phyloP scores from a whole-genome alignment of 2,113 vertebrate genomes.

The Gracilinanus agilis region DNA sequence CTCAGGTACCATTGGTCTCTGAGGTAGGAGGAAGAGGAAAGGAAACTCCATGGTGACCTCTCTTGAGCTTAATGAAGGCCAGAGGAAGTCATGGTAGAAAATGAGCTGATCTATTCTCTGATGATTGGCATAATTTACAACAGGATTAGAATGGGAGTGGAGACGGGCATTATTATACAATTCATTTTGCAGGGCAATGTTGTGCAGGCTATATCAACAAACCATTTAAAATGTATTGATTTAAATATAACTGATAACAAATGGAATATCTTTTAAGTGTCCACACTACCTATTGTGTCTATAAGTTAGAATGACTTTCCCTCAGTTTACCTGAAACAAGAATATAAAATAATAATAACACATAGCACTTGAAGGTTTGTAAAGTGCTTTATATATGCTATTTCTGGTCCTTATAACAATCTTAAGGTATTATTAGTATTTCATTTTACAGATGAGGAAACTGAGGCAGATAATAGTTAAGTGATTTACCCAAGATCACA shows the following conservation, averaged over 20 bases:
- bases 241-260: neutral
- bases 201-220: neutral
- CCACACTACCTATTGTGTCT: neutral
- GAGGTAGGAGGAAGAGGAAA: neutral
- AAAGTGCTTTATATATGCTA: neutral
- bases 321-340: conserved; percentile 10
- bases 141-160: neutral
- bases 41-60: neutral
- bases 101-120: neutral
- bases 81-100: neutral
- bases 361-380: neutral
- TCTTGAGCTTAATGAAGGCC: neutral
- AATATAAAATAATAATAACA: neutral
- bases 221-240: conserved; percentile 4
- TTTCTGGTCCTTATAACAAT: neutral
- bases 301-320: neutral
- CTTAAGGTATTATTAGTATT: too few relatives aligned
- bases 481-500: too few relatives aligned
- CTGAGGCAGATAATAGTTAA: too few relatives aligned
- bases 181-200: neutral
- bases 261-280: neutral
- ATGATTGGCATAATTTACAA: neutral
- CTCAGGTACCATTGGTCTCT: neutral
- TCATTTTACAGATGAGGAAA: too few relatives aligned
- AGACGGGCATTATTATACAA: neutral